phyloP scores from a whole-genome alignment of 2,888 invertebrate species.

The Nemoura dubitans region DNA sequence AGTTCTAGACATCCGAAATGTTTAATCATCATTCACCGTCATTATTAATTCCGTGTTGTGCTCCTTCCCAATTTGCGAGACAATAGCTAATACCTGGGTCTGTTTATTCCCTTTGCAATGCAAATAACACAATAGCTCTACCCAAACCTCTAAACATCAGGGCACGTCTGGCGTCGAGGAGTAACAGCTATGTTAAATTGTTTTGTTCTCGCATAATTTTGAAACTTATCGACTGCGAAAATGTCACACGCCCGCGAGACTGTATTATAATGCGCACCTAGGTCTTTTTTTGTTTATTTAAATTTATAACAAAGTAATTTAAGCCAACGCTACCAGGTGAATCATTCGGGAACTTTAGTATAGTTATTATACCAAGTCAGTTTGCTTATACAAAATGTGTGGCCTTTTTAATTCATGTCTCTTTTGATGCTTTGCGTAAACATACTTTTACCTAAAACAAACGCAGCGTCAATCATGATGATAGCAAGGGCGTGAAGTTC shows the following conservation, averaged over 20 bases:
- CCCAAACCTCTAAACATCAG: background rate
- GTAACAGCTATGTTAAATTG: background rate
- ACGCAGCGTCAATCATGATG: background rate
- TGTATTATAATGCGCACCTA: no score
- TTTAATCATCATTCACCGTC: background rate
- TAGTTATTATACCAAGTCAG: no score
- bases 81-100: constrained; percentile 4
- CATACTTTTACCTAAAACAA: background rate
- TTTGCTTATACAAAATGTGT: background rate
- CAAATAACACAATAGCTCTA: background rate
- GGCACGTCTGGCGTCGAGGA: background rate
- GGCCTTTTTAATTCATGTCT: background rate
- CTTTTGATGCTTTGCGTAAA: background rate
- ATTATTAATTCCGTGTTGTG: background rate
- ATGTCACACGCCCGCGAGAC: background rate
- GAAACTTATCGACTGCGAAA: background rate
- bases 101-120: constrained; percentile 12
- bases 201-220: background rate
- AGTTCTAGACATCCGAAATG: background rate
- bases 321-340: no score
- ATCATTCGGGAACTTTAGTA: no score
- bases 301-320: no score
- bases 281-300: no score
- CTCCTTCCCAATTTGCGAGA: constrained; percentile 7
- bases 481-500: background rate